These are phyloP conservation scores for Hyles vespertilio DNA, from an alignment of 1,140 invertebrate genomes.

Conservation along the genomic window DNA sequence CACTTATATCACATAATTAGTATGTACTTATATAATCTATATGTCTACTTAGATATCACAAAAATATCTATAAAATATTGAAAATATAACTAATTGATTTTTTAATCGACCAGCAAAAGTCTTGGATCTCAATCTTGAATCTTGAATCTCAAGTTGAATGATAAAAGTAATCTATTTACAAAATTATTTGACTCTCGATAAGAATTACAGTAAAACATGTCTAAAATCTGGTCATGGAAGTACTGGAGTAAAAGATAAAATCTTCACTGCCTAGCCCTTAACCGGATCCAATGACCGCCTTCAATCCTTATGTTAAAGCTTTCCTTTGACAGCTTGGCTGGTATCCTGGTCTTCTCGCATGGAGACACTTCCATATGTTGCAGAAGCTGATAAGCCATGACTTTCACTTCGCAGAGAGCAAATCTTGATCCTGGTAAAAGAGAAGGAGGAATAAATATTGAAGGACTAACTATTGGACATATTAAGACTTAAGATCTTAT, in stretches of 20 bases:
- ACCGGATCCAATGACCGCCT: slow-evolving; percentile 40
- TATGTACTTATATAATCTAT: too few relatives aligned
- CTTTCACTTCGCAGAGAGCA: slow-evolving; percentile 60
- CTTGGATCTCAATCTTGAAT: too few relatives aligned
- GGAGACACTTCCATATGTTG: slow-evolving; percentile 41
- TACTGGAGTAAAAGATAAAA: too few relatives aligned
- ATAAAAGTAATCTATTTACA: not conserved
- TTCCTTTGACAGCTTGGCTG: slow-evolving; percentile 30
- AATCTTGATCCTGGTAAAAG: slow-evolving; percentile 46
- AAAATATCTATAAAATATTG: not conserved
- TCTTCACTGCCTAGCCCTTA: slow-evolving; percentile 10
- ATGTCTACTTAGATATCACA: too few relatives aligned
- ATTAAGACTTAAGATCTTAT: too few relatives aligned
- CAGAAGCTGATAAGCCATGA: slow-evolving; percentile 39
- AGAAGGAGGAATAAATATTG: not conserved
- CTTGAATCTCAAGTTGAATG: not conserved
- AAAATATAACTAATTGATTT: not conserved
- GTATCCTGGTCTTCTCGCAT: slow-evolving; percentile 40
- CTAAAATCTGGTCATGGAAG: too few relatives aligned
- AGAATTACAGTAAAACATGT: not conserved
- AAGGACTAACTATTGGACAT: too few relatives aligned
- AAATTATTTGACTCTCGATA: not conserved
- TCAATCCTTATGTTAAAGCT: slow-evolving; percentile 38
- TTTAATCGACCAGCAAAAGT: not conserved
- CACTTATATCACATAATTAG: too few relatives aligned